phyloP scores from a whole-genome alignment of 2,888 invertebrate species.

The Crocallis elinguaria region DNA sequence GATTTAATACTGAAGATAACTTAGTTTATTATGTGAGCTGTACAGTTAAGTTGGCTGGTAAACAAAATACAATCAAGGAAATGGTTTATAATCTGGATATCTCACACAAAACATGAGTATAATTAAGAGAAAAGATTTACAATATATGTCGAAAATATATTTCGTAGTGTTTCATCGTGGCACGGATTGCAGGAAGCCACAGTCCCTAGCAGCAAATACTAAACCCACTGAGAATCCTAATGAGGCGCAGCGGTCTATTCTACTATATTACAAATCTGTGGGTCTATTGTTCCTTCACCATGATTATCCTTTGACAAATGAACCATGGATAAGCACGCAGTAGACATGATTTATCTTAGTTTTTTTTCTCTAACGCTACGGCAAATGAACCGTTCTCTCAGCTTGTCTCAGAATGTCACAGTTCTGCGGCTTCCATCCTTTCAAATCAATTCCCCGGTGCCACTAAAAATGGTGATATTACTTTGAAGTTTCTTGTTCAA shows the following conservation, averaged over 20 bases:
- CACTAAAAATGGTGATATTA: conserved; percentile 2
- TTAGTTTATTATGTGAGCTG: too few relatives aligned
- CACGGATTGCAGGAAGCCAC: conserved; percentile 18
- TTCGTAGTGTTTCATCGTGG: conserved; percentile 1
- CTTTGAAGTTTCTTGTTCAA: conserved; percentile 1
- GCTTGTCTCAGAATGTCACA: conserved; percentile 5
- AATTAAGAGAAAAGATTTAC: too few relatives aligned
- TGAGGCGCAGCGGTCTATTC: conserved; percentile 30
- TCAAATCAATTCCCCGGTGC: conserved; percentile 13
- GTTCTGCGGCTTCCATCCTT: conserved; percentile 12
- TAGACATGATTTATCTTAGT: conserved; percentile 16
- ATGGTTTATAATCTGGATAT: too few relatives aligned
- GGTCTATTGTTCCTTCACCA: conserved; percentile 33
- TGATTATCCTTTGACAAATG: conserved; percentile 30
- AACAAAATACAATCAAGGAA: too few relatives aligned
- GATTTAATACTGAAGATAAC: too few relatives aligned
- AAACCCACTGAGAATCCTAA: conserved; percentile 24
- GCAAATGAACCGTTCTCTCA: conserved; percentile 16
- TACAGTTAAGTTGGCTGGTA: too few relatives aligned
- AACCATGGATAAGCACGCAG: conserved; percentile 14
- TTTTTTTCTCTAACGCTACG: conserved; percentile 12
- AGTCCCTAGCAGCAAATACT: conserved; percentile 11
- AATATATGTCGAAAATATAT: too few relatives aligned
- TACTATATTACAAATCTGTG: too few relatives aligned
- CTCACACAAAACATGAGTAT: too few relatives aligned